Evolutionary conservation across 1,140 invertebrate species (phyloP).

Genomic region (Bombus turneri): DNA sequence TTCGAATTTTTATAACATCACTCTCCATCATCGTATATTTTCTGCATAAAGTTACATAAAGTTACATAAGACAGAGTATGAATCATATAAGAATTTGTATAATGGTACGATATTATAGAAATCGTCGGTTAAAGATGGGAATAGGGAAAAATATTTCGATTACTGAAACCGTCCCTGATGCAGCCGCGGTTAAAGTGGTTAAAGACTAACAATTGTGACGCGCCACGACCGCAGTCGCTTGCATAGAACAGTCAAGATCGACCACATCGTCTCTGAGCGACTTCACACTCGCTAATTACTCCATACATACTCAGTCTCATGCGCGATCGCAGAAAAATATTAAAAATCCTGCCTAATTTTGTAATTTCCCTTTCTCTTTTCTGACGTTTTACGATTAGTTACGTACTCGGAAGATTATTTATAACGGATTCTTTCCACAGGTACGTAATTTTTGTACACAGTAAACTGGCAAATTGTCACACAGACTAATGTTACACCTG

Average conservation of each 20-base stretch:
- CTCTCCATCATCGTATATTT: too few relatives aligned
- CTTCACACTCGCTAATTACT: constrained; percentile 72
- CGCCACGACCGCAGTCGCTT: constrained; percentile 58
- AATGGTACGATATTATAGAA: not conserved
- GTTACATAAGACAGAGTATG: too few relatives aligned
- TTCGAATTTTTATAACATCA: too few relatives aligned
- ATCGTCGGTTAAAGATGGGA: not conserved
- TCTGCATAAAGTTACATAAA: too few relatives aligned
- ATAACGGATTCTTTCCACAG: not conserved
- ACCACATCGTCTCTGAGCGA: constrained; percentile 58
- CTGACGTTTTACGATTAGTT: too few relatives aligned
- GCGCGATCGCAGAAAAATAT: constrained; percentile 54
- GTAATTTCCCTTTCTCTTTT: not conserved
- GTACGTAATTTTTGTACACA: not conserved
- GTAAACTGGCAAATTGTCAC: constrained; percentile 37
- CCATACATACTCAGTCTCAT: constrained; percentile 42
- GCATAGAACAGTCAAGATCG: constrained; percentile 54
- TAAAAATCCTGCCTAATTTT: not conserved
- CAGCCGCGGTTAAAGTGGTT: constrained; percentile 64
- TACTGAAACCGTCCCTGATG: constrained; percentile 28
- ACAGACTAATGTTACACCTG: constrained; percentile 68
- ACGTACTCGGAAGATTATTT: not conserved
- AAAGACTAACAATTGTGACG: constrained; percentile 70
- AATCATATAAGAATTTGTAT: not conserved
- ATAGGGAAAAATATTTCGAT: not conserved